Base-by-base conservation (phyloP, 2,888 invertebrate genomes). In the Platypus cylindrus region DNA sequence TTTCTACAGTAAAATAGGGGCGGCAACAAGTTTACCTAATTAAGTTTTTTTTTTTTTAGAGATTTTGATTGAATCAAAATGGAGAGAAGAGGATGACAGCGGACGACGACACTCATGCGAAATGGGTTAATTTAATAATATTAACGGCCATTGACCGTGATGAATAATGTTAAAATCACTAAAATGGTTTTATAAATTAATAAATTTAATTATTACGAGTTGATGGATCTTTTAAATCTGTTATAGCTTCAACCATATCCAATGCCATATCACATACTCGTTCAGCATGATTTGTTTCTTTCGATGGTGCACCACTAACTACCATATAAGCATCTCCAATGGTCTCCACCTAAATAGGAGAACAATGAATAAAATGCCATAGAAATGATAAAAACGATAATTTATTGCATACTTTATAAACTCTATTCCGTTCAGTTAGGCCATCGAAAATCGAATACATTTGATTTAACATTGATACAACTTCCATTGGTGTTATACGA, bases 241-340 rank as follows among this genome's bases (percentile, higher is more conserved):
- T 81, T 53, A 93, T 91, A 2, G 90, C 87, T 46, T 89, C 84
- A 1, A 93, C 78, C 94, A 95, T 95, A 53, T 93, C 94, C 17
- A 94, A 64, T 0, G 93, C 93, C 93, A 95, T 94, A 56, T 90
- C 84, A 56, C 89, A 90, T 4, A 90, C 85, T 51, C 84, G 76
- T 57, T 89, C 83, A 0, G 93, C 91, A 56, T 97, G 95, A 54
- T 87, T 84, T 32, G 71, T 70, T 54, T 89, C 87, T 50, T 83
- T 81, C 48, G 85, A 84, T 0, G 94, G 94, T 0, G 93, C 93
- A 0, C 95, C 95, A 1, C 90, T 85, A 1, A 94, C 95, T 1
- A 94, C 90, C 94, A 97, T 94, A 59, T 95, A 97, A 0, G 95
- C 95, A 56, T 97, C 95, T 0, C 95, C 94, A 47, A 95, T 94